Conservation (phyloP, 2,113 vertebrate species). For the Archilochus colubris region DNA sequence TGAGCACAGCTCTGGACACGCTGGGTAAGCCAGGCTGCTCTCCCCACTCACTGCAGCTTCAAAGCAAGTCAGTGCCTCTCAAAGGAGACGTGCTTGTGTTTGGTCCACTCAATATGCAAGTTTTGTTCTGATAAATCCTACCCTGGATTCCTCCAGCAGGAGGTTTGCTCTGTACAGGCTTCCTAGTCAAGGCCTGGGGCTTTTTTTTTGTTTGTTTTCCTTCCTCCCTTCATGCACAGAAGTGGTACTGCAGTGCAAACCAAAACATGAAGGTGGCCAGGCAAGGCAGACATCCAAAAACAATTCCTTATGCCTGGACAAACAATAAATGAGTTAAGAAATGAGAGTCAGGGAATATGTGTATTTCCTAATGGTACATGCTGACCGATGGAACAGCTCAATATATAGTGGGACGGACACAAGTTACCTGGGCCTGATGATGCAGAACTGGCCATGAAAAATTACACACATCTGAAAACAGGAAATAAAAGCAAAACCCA, state of each 20-base stretch:
- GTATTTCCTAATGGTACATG: not conserved
- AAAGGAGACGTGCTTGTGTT: not conserved
- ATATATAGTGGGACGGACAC: not conserved
- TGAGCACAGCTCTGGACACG: not conserved
- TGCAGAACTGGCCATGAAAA: constrained; percentile 34
- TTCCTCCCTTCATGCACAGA: constrained; percentile 28
- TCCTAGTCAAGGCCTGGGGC: not conserved
- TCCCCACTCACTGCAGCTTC: not conserved
- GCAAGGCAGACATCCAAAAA: not conserved
- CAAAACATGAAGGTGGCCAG: not conserved
- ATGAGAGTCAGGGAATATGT: not conserved
- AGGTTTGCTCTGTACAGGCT: constrained; percentile 7
- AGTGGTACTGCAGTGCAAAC: constrained; percentile 18
- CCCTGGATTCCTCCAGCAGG: constrained; percentile 9
- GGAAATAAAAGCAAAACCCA: not conserved
- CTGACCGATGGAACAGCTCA: not conserved
- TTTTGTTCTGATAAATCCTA: constrained; percentile 3
- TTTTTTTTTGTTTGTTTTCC: not conserved
- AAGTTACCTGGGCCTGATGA: not conserved
- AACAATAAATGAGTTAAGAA: constrained; percentile 9
- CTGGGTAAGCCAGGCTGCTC: not conserved
- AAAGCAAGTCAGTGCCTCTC: constrained; percentile 29
- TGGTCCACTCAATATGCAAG: constrained; percentile 53
- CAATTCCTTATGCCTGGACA: not conserved
- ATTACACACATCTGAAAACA: not conserved